Percentiles rank a stretch among this genome's conserved stretches.
These are phyloP conservation scores for Cylloceria caligata DNA, from an alignment of 2,888 invertebrate species.

Conservation along the genomic window DNA sequence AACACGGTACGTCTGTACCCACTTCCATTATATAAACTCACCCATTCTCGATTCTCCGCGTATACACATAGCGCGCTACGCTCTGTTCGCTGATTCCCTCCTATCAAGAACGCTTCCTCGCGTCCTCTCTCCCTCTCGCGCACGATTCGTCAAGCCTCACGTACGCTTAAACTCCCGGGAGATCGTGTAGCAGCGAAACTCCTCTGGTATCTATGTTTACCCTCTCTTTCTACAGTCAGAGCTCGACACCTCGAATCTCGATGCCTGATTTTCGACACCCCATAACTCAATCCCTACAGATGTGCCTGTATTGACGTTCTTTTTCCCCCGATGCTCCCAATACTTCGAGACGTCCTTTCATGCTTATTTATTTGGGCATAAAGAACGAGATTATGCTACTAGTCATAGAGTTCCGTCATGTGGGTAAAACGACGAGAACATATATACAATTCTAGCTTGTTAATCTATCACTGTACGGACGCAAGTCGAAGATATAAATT, in stretches of 20 bases:
- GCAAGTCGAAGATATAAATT: neutral
- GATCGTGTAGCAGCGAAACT: constrained; percentile 37
- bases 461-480: neutral
- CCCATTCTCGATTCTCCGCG: constrained; percentile 28
- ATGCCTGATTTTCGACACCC: constrained; percentile 2
- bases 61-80: constrained; percentile 12
- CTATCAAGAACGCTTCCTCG: constrained; percentile 41
- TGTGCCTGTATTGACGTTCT: constrained; percentile 16
- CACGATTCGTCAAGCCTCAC: constrained; percentile 40
- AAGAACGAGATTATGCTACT: constrained; percentile 3
- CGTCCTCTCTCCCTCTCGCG: constrained; percentile 48
- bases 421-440: neutral
- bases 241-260: constrained; percentile 43
- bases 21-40: constrained; percentile 41
- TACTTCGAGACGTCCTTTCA: neutral
- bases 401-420: neutral
- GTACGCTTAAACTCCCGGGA: constrained; percentile 55
- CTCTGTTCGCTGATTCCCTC: constrained; percentile 51
- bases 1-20: constrained; percentile 33
- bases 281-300: constrained; percentile 35
- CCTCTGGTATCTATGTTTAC: constrained; percentile 9
- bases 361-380: constrained; percentile 4
- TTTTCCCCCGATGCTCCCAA: neutral
- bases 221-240: neutral
- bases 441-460: neutral